Conservation (phyloP, 1,140 invertebrate species). For the Lerema accius region DNA sequence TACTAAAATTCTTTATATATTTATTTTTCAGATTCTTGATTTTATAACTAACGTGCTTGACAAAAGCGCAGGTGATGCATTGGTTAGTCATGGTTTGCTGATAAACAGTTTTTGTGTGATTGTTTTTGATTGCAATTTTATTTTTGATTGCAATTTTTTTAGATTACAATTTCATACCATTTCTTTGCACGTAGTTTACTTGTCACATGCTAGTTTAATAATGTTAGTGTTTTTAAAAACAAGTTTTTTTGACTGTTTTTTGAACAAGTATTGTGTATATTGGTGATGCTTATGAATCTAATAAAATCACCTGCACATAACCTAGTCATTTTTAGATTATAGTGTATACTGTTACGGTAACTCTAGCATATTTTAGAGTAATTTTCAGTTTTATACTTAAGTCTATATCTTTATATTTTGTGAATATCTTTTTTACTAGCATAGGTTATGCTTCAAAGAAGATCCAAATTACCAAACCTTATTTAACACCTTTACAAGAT, state of each 20-base stretch:
- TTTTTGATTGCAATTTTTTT: slow-evolving; percentile 18
- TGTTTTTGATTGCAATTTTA: slow-evolving; percentile 36
- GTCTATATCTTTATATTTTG: no score
- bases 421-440: no score
- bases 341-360: no score
- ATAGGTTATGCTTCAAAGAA: no score
- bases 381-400: no score
- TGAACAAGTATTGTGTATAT: neutral
- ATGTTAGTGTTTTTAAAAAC: slow-evolving; percentile 9
- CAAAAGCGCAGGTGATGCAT: slow-evolving; percentile 54
- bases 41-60: slow-evolving; percentile 71
- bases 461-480: no score
- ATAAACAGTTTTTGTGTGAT: slow-evolving; percentile 35
- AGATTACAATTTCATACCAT: no score
- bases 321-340: no score
- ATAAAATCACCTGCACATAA: neutral
- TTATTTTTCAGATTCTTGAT: slow-evolving; percentile 76
- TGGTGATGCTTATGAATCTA: slow-evolving; percentile 5
- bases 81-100: slow-evolving; percentile 64
- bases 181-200: slow-evolving; percentile 24
- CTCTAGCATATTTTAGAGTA: no score
- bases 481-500: no score
- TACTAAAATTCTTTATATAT: slow-evolving; percentile 35
- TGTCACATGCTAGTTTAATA: slow-evolving; percentile 32
- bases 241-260: slow-evolving; percentile 8